phyloP scores from a whole-genome alignment of 2,797 vertebrate genomes.

The Rousettus madagascariensis region DNA sequence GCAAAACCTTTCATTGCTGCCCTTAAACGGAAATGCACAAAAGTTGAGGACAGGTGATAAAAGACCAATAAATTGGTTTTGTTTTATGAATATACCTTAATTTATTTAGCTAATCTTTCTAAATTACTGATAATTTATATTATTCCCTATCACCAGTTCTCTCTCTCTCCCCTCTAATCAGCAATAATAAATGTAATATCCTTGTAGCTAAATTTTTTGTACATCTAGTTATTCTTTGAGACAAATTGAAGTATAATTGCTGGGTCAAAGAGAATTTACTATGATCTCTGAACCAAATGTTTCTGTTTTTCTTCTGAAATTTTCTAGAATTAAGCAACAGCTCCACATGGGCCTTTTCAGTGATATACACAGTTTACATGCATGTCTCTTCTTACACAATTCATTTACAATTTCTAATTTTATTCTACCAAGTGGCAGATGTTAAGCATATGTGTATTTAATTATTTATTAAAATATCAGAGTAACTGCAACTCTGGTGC shows the following conservation, averaged over 20 bases:
- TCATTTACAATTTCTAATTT: background rate
- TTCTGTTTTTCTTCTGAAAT: constrained; percentile 1
- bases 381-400: background rate
- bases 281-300: background rate
- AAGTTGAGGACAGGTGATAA: background rate
- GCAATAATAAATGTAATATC: background rate
- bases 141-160: background rate
- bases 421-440: background rate
- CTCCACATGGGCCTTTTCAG: background rate
- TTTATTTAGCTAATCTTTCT: background rate
- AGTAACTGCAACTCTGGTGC: background rate
- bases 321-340: background rate
- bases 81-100: background rate
- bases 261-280: background rate
- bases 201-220: background rate
- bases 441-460: background rate
- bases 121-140: background rate
- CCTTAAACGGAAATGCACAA: background rate
- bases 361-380: background rate
- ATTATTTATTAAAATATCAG: constrained; percentile 3
- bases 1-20: background rate
- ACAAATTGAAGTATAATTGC: background rate
- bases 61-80: background rate
- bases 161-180: background rate
- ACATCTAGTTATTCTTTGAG: constrained; percentile 10